phyloP scores from a whole-genome alignment of 2,888 invertebrate genomes.

The Stenoptilia bipunctidactyla region DNA sequence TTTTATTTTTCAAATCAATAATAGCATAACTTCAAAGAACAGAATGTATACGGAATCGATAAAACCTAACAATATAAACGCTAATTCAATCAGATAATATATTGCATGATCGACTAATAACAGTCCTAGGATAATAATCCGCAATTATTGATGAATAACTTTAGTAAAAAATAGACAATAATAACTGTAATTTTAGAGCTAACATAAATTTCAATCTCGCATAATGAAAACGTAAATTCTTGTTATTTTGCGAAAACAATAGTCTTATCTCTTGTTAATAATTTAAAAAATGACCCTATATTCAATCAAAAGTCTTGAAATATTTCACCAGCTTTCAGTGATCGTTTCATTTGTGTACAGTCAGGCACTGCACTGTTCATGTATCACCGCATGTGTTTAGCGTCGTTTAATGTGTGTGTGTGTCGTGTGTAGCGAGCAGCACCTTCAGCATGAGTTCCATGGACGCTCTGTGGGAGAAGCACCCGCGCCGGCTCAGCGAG shows the following conservation, averaged over 20 bases:
- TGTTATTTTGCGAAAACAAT: too few species aligned
- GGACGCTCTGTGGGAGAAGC: slow-evolving; percentile 81
- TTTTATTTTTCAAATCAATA: too few species aligned
- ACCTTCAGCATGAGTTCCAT: slow-evolving; percentile 74
- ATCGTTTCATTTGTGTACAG: too few species aligned
- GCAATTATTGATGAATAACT: not conserved
- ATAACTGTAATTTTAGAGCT: not conserved
- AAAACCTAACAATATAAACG: too few species aligned
- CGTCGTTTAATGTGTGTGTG: slow-evolving; percentile 38
- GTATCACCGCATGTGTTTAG: not conserved
- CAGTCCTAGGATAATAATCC: not conserved
- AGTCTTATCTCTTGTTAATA: too few species aligned
- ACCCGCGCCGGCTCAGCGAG: slow-evolving; percentile 80
- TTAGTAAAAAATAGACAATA: not conserved
- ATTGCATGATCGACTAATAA: not conserved
- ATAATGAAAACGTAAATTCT: too few species aligned
- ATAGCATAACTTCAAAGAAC: too few species aligned
- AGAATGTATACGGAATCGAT: too few species aligned
- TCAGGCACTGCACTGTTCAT: not conserved
- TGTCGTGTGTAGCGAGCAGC: slow-evolving; percentile 68
- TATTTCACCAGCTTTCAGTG: too few species aligned
- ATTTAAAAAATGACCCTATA: too few species aligned
- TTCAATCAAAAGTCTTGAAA: too few species aligned
- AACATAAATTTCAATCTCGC: too few species aligned
- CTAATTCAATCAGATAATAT: not conserved